These are phyloP conservation scores for Lasioglossum oenotherae DNA, from an alignment of 2,888 invertebrate species.

Conservation along the genomic window DNA sequence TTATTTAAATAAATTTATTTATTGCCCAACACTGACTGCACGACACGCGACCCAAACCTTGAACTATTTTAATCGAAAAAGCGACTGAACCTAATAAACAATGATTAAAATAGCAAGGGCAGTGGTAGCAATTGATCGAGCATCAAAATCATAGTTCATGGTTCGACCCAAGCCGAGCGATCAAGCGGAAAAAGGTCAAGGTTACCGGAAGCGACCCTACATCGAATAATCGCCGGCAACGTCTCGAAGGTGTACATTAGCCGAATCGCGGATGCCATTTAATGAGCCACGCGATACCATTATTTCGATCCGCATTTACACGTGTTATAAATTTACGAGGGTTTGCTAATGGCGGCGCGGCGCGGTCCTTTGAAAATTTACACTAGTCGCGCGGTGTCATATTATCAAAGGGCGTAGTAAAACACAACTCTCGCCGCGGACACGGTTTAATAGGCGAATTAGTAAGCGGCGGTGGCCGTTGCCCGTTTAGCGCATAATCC, in stretches of 20 bases:
- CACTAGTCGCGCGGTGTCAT: constrained; percentile 17
- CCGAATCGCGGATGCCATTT: constrained; percentile 29
- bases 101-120: background rate
- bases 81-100: background rate
- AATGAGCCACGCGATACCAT: constrained; percentile 51
- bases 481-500: constrained; percentile 32
- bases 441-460: constrained; percentile 44
- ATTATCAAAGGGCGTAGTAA: constrained; percentile 44
- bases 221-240: background rate
- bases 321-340: constrained; percentile 49
- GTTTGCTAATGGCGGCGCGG: constrained; percentile 29
- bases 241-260: background rate
- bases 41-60: background rate
- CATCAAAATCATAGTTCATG: background rate
- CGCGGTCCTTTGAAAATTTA: constrained; percentile 46
- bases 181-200: background rate
- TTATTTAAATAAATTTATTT: too few species aligned
- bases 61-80: background rate
- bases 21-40: too few species aligned
- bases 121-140: background rate
- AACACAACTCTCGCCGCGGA: constrained; percentile 18
- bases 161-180: background rate
- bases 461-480: constrained; percentile 25
- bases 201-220: background rate
- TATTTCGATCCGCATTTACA: constrained; percentile 51